A percentile compares a stretch with the other conserved stretches of the same genome.
phyloP scores from a whole-genome alignment of 2,113 vertebrate genomes.

The Festucalex cinctus region DNA sequence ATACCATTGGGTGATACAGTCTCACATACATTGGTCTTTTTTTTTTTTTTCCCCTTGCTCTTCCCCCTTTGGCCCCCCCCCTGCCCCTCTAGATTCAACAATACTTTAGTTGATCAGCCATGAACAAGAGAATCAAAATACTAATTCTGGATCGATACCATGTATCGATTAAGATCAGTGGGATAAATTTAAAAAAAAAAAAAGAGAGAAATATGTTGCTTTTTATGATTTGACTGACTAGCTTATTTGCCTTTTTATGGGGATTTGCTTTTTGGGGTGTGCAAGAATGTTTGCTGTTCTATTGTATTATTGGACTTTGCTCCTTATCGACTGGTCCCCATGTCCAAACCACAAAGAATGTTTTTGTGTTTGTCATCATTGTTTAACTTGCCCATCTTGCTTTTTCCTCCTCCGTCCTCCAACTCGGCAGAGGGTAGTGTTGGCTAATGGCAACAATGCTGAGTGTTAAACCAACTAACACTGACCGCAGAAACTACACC shows the following conservation, averaged over 20 bases:
- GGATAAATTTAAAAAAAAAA: constrained; percentile 49
- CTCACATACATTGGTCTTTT: constrained; percentile 11
- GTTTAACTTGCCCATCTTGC: constrained; percentile 29
- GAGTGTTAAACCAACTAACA: constrained; percentile 53
- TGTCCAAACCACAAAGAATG: constrained; percentile 39
- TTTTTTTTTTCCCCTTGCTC: constrained; percentile 38
- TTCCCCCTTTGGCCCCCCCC: too few species aligned
- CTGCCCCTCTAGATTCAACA: constrained; percentile 59
- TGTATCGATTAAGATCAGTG: constrained; percentile 35
- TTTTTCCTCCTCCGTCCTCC: constrained; percentile 33
- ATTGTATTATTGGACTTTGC: constrained; percentile 59
- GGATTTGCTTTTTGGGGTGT: constrained; percentile 48
- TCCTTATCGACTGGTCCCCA: constrained; percentile 52
- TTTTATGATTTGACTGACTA: constrained; percentile 70
- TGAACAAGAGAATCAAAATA: constrained; percentile 45
- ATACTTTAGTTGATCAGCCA: constrained; percentile 61
- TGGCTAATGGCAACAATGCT: constrained; percentile 55
- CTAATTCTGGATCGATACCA: constrained; percentile 47
- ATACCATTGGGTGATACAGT: constrained; percentile 34
- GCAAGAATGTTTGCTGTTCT: constrained; percentile 64
- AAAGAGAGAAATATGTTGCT: constrained; percentile 74
- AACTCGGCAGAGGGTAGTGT: constrained; percentile 41
- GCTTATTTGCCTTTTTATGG: constrained; percentile 51
- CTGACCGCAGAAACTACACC: constrained; percentile 61
- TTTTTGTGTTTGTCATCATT: constrained; percentile 39